Base-by-base conservation (phyloP, 2,888 invertebrate species). In the Tetragonisca angustula region DNA sequence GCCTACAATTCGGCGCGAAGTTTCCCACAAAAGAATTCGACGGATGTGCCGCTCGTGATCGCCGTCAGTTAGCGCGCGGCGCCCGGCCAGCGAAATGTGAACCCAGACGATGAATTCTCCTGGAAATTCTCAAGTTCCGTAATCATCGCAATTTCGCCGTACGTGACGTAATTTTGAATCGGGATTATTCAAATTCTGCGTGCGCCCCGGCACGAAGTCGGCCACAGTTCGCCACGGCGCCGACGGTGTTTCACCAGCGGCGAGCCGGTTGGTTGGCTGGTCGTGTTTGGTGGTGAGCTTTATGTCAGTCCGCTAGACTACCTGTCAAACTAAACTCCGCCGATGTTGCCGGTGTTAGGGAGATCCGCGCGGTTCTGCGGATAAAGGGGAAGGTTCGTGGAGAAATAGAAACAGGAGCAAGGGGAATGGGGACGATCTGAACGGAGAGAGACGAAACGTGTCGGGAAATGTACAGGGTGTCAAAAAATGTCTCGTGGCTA, bases 81-180 rank as follows among this genome's bases (percentile, higher is more conserved):
- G 43, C 75, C 70, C 54, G 81, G 85, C 82, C 85, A 85, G 81
- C 76, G 84, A 87, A 90, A 90, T 89, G 87, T 85, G 90, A 92
- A 90, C 90, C 90, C 83, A 85, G 78, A 32, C 85, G 88, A 83
- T 84, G 89, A 88, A 91, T 90, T 87, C 90, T 82, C 85, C 85
- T 65, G 76, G 85, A 87, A 92, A 91, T 91, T 91, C 91, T 90
- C 92, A 91, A 92, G 92, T 92, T 92, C 89, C 90, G 87, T 92
- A 92, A 93, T 91, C 91, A 91, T 92, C 89, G 90, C 90, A 91
- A 93, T 93, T 93, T 91, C 91, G 85, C 85, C 88, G 87, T 90
- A 91, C 93, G 92, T 92, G 92, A 92, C 87, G 90, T 91, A 91
- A 92, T 93, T 92, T 90, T 90, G 86, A 93, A 92, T 92, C 87